Base-by-base conservation (phyloP, 1,140 invertebrate genomes). In the Acromyrmex charruanus region DNA sequence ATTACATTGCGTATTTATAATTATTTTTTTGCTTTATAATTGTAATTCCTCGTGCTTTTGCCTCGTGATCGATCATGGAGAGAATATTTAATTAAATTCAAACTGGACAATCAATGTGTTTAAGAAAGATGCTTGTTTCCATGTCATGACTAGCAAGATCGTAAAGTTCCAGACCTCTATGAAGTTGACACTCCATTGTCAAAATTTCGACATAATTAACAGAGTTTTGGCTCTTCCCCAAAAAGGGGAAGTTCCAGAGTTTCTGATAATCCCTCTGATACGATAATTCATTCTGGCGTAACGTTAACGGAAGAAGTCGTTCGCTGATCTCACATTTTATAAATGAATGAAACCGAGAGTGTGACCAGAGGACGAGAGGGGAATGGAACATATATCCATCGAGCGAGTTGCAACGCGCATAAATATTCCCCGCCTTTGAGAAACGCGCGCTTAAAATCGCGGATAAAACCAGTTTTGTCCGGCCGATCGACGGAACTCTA, bases 391-490 rank as follows among this genome's bases (percentile, higher is more conserved):
- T 12, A 59, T 74, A 71, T 82, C 66, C 39, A 84, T 39, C 25
- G 49, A 14, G 25, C 59, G 44, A 66, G 28, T 25, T 10, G n/a
- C 72, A 44, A 16, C 49, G 35, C 35, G 53, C 55, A 84, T 84
- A 75, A 75, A 75, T 84, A 84, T 75, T n/a, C 44, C 9, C 39
- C 25, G 68, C 31, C 49, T 84, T 71, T 35, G 55, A 84, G 68
- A 84, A 84, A 84, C 16, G 31, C 77, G 49, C 31, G 31, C 21
- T 81, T 74, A 63, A 84, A 82, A 51, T 51, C 55, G 55, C 69
- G 65, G 79, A 74, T 75, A 75, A 84, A 82, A 84, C 72, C 75
- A 85, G 65, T 89, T 88, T 87, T 53, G 59, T 77, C 68, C 53
- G 39, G 55, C 65, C n/a, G 28, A 69, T n/a, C 58, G 55, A 9